Evolutionary conservation across 2,888 invertebrate genomes (phyloP).

Genomic region (Eristalis arbustorum): DNA sequence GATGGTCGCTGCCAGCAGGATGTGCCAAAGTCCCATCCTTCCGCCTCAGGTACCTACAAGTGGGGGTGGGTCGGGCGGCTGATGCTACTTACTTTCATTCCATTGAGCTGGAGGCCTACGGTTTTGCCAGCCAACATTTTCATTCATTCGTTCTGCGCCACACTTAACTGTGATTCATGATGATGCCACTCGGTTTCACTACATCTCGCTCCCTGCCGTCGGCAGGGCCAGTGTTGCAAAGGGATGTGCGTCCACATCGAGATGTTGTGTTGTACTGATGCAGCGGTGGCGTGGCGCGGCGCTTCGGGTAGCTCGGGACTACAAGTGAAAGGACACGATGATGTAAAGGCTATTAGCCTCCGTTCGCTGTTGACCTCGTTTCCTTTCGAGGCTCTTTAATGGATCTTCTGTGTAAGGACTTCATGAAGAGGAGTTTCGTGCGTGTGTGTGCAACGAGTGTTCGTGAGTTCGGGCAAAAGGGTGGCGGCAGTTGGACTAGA

Average conservation of each 20-base stretch:
- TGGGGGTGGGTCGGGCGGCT: too few species aligned
- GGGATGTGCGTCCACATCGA: slow-evolving; percentile 39
- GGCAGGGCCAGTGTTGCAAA: slow-evolving; percentile 32
- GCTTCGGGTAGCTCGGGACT: background rate
- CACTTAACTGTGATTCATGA: slow-evolving; percentile 64
- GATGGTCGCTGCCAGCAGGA: slow-evolving; percentile 29
- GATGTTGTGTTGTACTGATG: slow-evolving; percentile 38
- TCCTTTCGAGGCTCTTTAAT: slow-evolving; percentile 53
- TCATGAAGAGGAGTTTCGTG: slow-evolving; percentile 41
- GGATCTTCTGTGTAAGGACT: slow-evolving; percentile 53
- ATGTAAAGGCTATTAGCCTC: slow-evolving; percentile 69
- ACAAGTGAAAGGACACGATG: slow-evolving; percentile 42
- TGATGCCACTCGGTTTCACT: slow-evolving; percentile 36
- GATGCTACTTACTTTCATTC: slow-evolving; percentile 25
- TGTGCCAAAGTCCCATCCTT: slow-evolving; percentile 21
- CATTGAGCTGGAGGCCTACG: slow-evolving; percentile 53
- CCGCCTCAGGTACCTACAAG: slow-evolving; percentile 30
- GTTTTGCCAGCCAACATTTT: slow-evolving; percentile 64
- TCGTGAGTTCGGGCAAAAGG: background rate
- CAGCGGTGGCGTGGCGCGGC: slow-evolving; percentile 6
- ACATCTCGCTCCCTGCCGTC: background rate
- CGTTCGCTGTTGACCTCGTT: slow-evolving; percentile 62
- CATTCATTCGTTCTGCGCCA: slow-evolving; percentile 58
- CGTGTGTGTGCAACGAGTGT: background rate
- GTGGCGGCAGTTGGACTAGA: slow-evolving; percentile 5